Evolutionary conservation across 2,888 invertebrate genomes (phyloP).

Genomic region (Crossocerus cetratus): DNA sequence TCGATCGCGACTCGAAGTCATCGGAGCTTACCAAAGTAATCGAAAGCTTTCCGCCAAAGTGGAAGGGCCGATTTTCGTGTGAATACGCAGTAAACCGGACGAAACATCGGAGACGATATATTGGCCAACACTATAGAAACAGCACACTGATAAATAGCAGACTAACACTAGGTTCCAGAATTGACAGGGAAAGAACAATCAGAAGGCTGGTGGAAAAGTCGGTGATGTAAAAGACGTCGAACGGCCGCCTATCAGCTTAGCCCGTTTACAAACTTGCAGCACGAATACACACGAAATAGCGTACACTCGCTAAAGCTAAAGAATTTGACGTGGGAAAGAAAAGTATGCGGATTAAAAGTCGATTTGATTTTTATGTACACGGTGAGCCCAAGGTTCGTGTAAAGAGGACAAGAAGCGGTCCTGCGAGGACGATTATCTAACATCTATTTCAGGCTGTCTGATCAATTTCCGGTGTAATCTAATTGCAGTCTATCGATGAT

Average conservation of each 20-base stretch:
- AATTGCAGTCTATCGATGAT: slow-evolving; percentile 12
- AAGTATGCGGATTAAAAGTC: slow-evolving; percentile 59
- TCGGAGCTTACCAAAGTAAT: background rate
- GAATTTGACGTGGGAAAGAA: slow-evolving; percentile 67
- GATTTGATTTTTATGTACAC: slow-evolving; percentile 68
- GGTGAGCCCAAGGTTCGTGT: slow-evolving; percentile 62
- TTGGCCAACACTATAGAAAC: slow-evolving; percentile 22
- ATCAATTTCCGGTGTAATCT: slow-evolving; percentile 12
- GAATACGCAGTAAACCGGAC: slow-evolving; percentile 43
- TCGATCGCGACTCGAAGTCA: too few species aligned
- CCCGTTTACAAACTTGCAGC: slow-evolving; percentile 55
- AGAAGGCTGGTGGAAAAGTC: slow-evolving; percentile 11
- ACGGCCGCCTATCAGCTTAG: slow-evolving; percentile 20
- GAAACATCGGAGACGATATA: slow-evolving; percentile 34
- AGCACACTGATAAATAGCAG: slow-evolving; percentile 45
- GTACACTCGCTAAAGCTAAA: slow-evolving; percentile 67
- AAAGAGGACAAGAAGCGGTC: slow-evolving; percentile 36
- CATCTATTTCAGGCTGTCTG: slow-evolving; percentile 1
- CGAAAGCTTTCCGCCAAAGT: background rate
- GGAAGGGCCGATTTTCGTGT: background rate
- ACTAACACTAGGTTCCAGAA: slow-evolving; percentile 6
- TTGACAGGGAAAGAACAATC: slow-evolving; percentile 10
- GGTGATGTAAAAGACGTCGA: slow-evolving; percentile 26
- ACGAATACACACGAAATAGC: slow-evolving; percentile 59
- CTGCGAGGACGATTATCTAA: slow-evolving; percentile 9